phyloP scores from a whole-genome alignment of 1,140 invertebrate species.

The Intoshia linei region DNA sequence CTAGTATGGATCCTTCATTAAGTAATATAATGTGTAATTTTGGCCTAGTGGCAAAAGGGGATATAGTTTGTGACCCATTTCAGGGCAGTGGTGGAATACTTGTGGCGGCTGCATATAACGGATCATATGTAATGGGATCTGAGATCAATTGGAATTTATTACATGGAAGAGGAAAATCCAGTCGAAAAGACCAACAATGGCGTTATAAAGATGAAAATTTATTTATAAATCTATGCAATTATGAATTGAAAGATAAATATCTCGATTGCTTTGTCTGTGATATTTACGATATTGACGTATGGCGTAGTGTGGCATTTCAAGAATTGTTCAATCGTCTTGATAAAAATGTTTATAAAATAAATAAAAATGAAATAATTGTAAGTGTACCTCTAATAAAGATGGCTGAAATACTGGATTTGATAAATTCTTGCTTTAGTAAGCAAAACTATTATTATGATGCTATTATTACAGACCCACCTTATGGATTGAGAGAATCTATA shows the following conservation, averaged over 20 bases:
- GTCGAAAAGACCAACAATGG: conserved; percentile 26
- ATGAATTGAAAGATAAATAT: conserved; percentile 37
- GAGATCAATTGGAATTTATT: conserved; percentile 73
- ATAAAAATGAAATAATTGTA: no score
- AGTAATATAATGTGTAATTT: conserved; percentile 72
- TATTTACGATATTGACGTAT: no score
- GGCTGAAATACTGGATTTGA: not conserved
- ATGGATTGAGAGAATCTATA: no score
- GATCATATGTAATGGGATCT: conserved; percentile 49
- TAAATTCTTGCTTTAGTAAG: not conserved
- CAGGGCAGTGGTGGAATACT: conserved; percentile 53
- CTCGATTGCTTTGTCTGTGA: conserved; percentile 59
- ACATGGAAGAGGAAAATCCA: conserved; percentile 39
- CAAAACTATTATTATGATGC: conserved; percentile 34
- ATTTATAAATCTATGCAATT: conserved; percentile 46
- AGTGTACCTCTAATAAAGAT: no score
- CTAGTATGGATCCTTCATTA: conserved; percentile 69
- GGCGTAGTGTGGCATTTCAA: no score
- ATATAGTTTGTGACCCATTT: conserved; percentile 61
- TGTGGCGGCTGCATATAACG: conserved; percentile 55
- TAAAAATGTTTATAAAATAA: no score
- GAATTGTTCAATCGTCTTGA: no score
- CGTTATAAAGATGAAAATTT: conserved; percentile 50
- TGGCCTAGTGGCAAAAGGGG: conserved; percentile 35
- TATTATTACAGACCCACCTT: conserved; percentile 70